Evolutionary conservation across 2,797 vertebrate genomes (phyloP), one percentile per base, ranked within the genome.

Genomic region (Peromyscus eremicus): DNA sequence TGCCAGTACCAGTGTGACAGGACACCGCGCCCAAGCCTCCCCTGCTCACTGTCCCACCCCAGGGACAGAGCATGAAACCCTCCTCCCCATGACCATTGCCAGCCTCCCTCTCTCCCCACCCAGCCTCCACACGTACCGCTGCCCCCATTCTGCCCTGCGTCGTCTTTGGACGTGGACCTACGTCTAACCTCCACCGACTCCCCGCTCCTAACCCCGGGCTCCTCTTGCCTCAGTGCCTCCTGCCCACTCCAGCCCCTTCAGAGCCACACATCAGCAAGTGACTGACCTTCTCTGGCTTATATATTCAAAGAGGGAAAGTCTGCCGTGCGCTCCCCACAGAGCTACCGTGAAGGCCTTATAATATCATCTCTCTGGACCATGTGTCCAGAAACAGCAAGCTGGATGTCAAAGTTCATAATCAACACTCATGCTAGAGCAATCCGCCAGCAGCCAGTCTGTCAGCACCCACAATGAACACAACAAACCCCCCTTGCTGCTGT

Each of bases 21-120:
- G 97, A 81, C 92, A 68, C 97, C 73, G 1, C 91, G 71, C 97
- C 96, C 29, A n/a, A 97, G 92, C 94, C 96, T 84, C 73, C 94
- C 76, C 49, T 55, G 64, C 40, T 71, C 21, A 0, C 66, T 11
- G 73, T 90, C 79, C 95, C 92, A 87, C 86, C 85, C 90, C 95
- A 89, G 76, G 68, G 88, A 62, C 92, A 43, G 0, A 0, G 68
- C 70, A n/a, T 0, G 34, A 87, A 92, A 83, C 49, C 83, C 34
- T 82, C 70, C 55, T 77, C 62, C 0, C 32, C 3, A 1, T 52
- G 83, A 49, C 83, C 62, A 37, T 2, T 5, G n/a, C 84, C 93
- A 40, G 40, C 23, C 57, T 71, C 23, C 37, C 79, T 60, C 40
- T 34, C 43, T 84, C 80, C 32, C n/a, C 2, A 3, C 79, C 64